Evolutionary conservation across 2,113 vertebrate genomes (phyloP).

Genomic region (Labeo catla): DNA sequence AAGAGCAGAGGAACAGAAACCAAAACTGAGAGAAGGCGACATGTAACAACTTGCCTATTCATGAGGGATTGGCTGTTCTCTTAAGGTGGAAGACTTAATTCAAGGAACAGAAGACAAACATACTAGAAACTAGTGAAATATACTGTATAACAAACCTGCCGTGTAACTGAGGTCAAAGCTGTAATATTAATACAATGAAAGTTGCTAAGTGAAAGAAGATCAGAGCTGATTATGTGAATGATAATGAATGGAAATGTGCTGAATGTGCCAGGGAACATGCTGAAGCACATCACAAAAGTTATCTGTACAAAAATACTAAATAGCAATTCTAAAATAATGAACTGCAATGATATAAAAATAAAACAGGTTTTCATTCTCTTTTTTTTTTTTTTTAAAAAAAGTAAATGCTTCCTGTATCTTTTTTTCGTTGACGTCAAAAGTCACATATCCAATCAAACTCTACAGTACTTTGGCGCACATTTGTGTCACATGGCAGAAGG

Average conservation of each 20-base stretch:
- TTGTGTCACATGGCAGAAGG: not conserved
- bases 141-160: not conserved
- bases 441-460: too few relatives aligned
- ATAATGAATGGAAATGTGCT: not conserved
- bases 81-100: not conserved
- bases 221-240: not conserved
- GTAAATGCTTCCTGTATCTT: not conserved
- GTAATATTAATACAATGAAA: not conserved
- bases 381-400: too few relatives aligned
- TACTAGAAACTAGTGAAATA: not conserved
- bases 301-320: not conserved
- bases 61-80: not conserved
- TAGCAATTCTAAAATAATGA: not conserved
- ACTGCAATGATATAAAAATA: not conserved
- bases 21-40: not conserved
- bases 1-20: not conserved
- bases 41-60: slow-evolving; percentile 28
- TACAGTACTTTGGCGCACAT: not conserved
- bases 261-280: not conserved
- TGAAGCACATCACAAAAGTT: not conserved
- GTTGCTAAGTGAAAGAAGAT: not conserved
- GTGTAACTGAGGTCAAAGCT: not conserved
- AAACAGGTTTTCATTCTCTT: not conserved
- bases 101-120: not conserved
- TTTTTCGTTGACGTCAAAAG: not conserved